phyloP scores from a whole-genome alignment of 2,888 invertebrate species.

The Caenorhabditis sinica region DNA sequence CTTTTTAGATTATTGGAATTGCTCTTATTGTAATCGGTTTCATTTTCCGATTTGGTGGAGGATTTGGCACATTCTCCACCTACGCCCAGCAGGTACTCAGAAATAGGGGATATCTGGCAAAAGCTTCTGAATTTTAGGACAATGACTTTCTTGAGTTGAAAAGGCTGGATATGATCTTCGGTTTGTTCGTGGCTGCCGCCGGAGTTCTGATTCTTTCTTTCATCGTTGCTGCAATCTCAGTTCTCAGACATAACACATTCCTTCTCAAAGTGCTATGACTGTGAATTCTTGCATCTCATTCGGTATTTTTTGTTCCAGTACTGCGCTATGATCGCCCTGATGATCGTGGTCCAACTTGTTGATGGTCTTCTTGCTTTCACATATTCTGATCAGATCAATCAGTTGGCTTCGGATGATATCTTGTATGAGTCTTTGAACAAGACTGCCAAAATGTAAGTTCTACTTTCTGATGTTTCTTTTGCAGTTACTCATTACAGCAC shows the following conservation, averaged over 20 bases:
- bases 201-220: constrained; percentile 68
- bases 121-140: constrained; percentile 47
- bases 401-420: constrained; percentile 66
- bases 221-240: constrained; percentile 59
- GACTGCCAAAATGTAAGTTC: constrained; percentile 50
- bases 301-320: constrained; percentile 58
- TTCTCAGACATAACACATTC: constrained; percentile 62
- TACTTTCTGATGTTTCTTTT: not conserved
- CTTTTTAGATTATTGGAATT: constrained; percentile 61
- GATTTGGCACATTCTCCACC: constrained; percentile 67
- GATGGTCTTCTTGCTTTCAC: constrained; percentile 72
- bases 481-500: not conserved
- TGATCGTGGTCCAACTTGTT: constrained; percentile 72
- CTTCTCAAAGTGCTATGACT: constrained; percentile 64
- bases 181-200: constrained; percentile 69
- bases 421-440: constrained; percentile 63
- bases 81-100: constrained; percentile 66
- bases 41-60: constrained; percentile 69
- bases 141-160: constrained; percentile 72
- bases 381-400: constrained; percentile 70
- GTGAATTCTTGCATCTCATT: not conserved
- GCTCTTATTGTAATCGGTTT: constrained; percentile 72
- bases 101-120: not conserved
- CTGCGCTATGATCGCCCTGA: constrained; percentile 69
- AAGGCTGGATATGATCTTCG: constrained; percentile 71